phyloP scores from a whole-genome alignment of 2,888 invertebrate species.

The Thereva nobilitata region DNA sequence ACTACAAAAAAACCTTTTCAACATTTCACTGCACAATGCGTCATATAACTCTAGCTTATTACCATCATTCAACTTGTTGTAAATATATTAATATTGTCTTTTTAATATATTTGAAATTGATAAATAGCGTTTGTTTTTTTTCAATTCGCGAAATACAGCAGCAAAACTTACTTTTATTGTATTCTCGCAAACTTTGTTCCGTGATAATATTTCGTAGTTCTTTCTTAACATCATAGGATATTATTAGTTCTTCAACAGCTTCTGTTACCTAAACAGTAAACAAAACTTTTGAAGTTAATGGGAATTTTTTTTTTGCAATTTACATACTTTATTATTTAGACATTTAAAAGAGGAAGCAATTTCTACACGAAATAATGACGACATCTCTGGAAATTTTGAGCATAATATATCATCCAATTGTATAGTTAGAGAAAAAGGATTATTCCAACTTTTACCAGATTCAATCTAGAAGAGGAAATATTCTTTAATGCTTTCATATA shows the following conservation, averaged over 20 bases:
- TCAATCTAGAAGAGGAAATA: constrained; percentile 55
- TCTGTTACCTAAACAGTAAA: constrained; percentile 46
- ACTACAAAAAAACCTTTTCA: too few relatives aligned
- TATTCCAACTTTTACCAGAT: constrained; percentile 57
- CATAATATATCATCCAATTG: constrained; percentile 60
- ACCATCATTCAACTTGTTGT: too few relatives aligned
- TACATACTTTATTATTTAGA: constrained; percentile 47
- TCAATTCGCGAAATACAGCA: neutral
- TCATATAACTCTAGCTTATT: too few relatives aligned
- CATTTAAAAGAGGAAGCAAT: constrained; percentile 46
- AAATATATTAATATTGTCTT: too few relatives aligned
- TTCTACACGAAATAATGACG: constrained; percentile 49
- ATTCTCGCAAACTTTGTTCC: constrained; percentile 47
- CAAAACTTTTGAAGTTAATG: neutral
- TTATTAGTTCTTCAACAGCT: constrained; percentile 50
- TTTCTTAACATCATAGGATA: constrained; percentile 49
- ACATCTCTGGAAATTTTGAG: constrained; percentile 55
- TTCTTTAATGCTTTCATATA: neutral
- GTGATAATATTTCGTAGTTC: constrained; percentile 51
- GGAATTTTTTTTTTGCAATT: neutral
- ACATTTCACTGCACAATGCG: too few relatives aligned
- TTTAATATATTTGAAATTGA: too few relatives aligned
- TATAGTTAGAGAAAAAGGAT: constrained; percentile 57
- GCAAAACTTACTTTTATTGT: constrained; percentile 48
- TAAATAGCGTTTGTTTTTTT: too few relatives aligned